Evolutionary conservation across 2,113 vertebrate genomes (phyloP).

Genomic region (Cyanoramphus novaezelandiae): DNA sequence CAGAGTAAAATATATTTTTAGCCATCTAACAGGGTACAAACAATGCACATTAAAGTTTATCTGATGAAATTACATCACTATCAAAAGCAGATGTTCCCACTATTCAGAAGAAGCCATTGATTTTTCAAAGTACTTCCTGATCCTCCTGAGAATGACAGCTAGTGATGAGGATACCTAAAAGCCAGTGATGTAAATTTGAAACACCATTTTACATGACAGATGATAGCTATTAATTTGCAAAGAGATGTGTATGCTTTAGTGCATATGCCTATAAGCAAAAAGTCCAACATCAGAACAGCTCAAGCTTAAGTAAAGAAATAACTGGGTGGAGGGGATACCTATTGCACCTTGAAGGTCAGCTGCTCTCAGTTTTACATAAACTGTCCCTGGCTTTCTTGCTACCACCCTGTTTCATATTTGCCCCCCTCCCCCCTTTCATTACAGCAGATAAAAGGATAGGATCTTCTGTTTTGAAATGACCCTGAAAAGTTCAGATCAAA

Average conservation of each 20-base stretch:
- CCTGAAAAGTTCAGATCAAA: slow-evolving; percentile 45
- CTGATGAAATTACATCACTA: background rate
- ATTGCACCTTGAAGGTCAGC: background rate
- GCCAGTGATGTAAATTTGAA: slow-evolving; percentile 19
- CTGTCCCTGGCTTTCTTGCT: background rate
- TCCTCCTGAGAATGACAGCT: slow-evolving; percentile 34
- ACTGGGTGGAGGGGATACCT: background rate
- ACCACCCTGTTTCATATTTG: background rate
- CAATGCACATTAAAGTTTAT: background rate
- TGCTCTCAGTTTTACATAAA: background rate
- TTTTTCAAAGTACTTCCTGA: slow-evolving; percentile 29
- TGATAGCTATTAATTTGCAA: slow-evolving; percentile 36
- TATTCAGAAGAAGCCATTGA: slow-evolving; percentile 22
- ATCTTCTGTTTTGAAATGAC: slow-evolving; percentile 35
- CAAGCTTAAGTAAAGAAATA: background rate
- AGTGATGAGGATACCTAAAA: slow-evolving; percentile 42
- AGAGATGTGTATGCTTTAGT: background rate
- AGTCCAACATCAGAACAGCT: background rate
- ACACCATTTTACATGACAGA: slow-evolving; percentile 26
- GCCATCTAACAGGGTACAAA: background rate
- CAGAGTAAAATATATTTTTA: background rate
- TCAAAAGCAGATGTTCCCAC: slow-evolving; percentile 27
- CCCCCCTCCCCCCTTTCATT: background rate
- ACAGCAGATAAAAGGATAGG: background rate
- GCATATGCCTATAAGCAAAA: background rate